phyloP scores from a whole-genome alignment of 1,140 invertebrate species.

The Rhysida immarginata region DNA sequence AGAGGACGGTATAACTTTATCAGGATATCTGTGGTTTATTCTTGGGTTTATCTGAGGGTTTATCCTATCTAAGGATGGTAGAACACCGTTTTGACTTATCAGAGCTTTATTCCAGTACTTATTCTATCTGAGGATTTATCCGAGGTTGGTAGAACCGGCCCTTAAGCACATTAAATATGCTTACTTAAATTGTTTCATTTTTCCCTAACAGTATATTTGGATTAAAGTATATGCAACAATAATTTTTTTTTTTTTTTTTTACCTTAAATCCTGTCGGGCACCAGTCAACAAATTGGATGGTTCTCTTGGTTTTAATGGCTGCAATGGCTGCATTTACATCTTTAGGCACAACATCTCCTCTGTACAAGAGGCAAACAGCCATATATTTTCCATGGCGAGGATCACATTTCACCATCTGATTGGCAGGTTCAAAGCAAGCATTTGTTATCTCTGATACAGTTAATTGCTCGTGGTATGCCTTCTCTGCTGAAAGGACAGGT shows the following conservation, averaged over 20 bases:
- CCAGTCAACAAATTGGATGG: conserved; percentile 41
- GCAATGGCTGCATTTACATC: conserved; percentile 41
- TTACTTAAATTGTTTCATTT: background rate
- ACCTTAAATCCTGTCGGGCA: conserved; percentile 32
- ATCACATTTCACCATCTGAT: too few species aligned
- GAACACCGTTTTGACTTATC: too few species aligned
- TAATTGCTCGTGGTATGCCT: conserved; percentile 67
- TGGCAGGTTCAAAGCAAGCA: too few species aligned
- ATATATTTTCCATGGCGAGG: conserved; percentile 88
- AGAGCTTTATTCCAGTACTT: too few species aligned
- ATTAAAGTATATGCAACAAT: background rate
- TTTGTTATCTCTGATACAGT: conserved; percentile 75
- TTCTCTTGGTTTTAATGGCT: conserved; percentile 28
- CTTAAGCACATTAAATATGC: too few species aligned
- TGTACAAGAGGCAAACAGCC: conserved; percentile 67
- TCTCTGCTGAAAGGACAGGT: conserved; percentile 64
- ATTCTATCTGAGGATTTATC: too few species aligned
- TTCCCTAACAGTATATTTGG: too few species aligned
- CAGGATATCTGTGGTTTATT: too few species aligned
- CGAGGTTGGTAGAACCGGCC: too few species aligned
- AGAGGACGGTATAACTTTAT: too few species aligned
- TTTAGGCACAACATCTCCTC: conserved; percentile 57
- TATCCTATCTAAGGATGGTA: too few species aligned
- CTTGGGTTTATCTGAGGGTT: too few species aligned
- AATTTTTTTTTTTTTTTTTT: conserved; percentile 26